A percentile compares a stretch with the other conserved stretches of the same genome.
These are phyloP conservation scores for Tympanoctomys barrerae DNA, from an alignment of 2,797 vertebrate genomes.

Conservation along the genomic window DNA sequence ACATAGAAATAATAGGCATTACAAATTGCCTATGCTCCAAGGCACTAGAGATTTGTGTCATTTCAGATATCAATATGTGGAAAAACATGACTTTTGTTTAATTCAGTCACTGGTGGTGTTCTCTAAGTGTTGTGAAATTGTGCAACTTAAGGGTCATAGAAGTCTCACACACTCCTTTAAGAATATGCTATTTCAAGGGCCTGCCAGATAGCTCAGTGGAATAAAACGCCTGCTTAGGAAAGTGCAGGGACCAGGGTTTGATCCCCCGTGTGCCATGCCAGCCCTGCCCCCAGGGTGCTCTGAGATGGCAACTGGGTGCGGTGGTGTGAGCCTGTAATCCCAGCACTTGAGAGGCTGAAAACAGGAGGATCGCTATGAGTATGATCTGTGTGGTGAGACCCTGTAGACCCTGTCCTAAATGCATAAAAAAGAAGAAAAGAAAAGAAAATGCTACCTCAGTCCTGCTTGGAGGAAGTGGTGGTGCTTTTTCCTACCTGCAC, in stretches of 20 bases:
- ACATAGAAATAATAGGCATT: constrained; percentile 79
- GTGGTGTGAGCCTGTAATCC: too few relatives aligned
- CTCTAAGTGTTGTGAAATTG: constrained; percentile 56
- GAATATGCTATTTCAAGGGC: constrained; percentile 42
- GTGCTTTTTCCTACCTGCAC: background rate
- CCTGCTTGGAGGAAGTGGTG: constrained; percentile 7
- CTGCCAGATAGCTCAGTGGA: too few relatives aligned
- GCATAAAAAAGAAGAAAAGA: too few relatives aligned
- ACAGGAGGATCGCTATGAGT: too few relatives aligned
- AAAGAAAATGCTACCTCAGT: constrained; percentile 53
- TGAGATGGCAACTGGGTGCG: too few relatives aligned
- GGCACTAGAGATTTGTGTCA: constrained; percentile 58
- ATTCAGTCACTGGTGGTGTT: background rate
- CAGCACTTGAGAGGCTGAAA: too few relatives aligned
- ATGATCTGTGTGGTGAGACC: too few relatives aligned
- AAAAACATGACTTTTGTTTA: constrained; percentile 73
- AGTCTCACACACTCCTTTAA: constrained; percentile 26
- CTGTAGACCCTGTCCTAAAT: background rate
- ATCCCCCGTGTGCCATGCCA: too few relatives aligned
- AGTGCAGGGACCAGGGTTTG: too few relatives aligned
- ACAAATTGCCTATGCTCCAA: constrained; percentile 74
- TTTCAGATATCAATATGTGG: constrained; percentile 47
- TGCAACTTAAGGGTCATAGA: constrained; percentile 33
- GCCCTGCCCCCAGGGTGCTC: too few relatives aligned
- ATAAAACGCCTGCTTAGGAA: too few relatives aligned